A percentile compares a stretch with the other conserved stretches of the same genome.
Evolutionary conservation across 2,113 vertebrate genomes (phyloP).

Genomic region (Odobenus rosmarus): DNA sequence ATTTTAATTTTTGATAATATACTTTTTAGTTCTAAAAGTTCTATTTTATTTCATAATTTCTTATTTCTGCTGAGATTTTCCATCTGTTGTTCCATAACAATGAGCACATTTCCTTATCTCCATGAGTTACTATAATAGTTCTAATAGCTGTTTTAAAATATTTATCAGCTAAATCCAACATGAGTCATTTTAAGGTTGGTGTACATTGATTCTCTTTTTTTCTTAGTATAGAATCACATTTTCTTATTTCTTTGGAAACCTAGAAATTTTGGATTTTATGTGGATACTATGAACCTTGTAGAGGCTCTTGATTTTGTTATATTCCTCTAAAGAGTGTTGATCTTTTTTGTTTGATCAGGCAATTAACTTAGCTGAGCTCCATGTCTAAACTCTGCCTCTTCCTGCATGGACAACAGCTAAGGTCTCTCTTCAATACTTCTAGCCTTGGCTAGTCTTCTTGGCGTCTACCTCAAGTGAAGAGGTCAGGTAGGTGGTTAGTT

Average conservation of each 20-base stretch:
- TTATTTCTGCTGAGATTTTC: conserved; percentile 8
- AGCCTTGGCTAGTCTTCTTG: not conserved
- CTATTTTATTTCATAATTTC: not conserved
- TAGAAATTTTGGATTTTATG: conserved; percentile 1
- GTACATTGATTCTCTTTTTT: not conserved
- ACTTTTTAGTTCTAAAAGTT: not conserved
- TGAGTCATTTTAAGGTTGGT: not conserved
- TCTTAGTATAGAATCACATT: not conserved
- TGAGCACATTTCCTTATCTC: not conserved
- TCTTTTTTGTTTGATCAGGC: not conserved
- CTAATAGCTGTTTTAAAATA: not conserved
- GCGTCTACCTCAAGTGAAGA: not conserved
- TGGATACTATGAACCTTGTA: not conserved
- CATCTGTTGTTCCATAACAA: not conserved
- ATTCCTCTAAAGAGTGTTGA: not conserved
- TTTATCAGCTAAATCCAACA: not conserved
- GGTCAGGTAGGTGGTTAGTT: not conserved
- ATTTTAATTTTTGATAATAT: not conserved
- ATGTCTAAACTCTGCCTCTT: not conserved
- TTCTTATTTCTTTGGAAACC: not conserved
- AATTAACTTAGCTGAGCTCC: not conserved
- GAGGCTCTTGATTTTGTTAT: not conserved
- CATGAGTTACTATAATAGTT: not conserved
- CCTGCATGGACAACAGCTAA: not conserved
- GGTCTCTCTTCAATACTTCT: not conserved